A percentile compares a stretch with the other conserved stretches of the same genome.
Evolutionary conservation across 2,888 invertebrate species (phyloP).

Genomic region (Parnassius apollo): DNA sequence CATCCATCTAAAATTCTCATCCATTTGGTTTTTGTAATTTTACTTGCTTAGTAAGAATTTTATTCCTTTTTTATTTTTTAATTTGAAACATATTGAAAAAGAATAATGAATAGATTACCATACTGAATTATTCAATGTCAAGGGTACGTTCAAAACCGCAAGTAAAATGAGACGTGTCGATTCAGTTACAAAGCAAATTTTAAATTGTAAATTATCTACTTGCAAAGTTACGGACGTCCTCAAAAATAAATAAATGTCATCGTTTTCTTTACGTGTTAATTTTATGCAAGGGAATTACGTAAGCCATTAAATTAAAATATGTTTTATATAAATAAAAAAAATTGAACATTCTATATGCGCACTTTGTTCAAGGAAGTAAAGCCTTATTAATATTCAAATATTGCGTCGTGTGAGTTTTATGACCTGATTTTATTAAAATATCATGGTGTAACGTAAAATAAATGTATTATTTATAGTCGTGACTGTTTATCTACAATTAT

Average conservation of each 20-base stretch:
- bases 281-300: conserved; percentile 16
- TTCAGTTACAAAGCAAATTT: conserved; percentile 2
- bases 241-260: conserved; percentile 16
- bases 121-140: conserved; percentile 2
- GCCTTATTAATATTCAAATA: conserved; percentile 17
- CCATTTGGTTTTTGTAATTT: no score
- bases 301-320: conserved; percentile 1
- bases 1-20: no score
- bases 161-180: conserved; percentile 3
- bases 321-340: conserved; percentile 1
- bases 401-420: conserved; percentile 6
- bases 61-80: no score
- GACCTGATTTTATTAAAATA: conserved; percentile 10
- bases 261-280: conserved; percentile 18
- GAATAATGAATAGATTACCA: no score
- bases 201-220: conserved; percentile 3
- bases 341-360: conserved; percentile 3
- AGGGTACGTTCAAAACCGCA: conserved; percentile 16
- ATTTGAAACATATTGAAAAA: no score
- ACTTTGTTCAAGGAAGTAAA: conserved; percentile 21
- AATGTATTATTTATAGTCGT: background rate
- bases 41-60: no score
- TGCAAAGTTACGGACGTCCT: conserved; percentile 4
- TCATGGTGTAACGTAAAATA: conserved; percentile 2
- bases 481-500: background rate